Base-by-base conservation (phyloP, 2,797 vertebrate genomes). In the Peromyscus melanophrys region DNA sequence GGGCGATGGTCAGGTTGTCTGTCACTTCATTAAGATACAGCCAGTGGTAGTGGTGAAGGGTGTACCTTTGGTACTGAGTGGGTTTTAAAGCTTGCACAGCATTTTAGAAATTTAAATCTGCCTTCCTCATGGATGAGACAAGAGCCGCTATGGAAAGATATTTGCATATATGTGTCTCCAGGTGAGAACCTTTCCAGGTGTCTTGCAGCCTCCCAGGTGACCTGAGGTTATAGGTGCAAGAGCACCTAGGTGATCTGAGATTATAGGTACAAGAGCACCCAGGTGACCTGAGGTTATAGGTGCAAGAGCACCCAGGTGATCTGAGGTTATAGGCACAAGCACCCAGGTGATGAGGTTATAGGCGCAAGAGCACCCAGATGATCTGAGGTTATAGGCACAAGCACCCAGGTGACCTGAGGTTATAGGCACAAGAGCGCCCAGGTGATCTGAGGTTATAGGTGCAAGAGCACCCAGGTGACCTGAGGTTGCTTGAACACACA, bases 101-200 rank as follows among this genome's bases (percentile, higher is more conserved):
- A 46, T 87, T 82, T 92, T 75, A 71, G 91, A 77, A 92, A 73
- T 69, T 43, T 65, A 37, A 65, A 37, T 77, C 52, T 6, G 4
- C 37, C 2, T 17, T 12, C 49, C 2, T 6, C 12, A 11, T 81
- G 82, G n/a, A 13, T 4, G 69, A 84, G 65, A 82, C 16, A 59
- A 80, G 59, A 57, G 67, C 34, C 43, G n/a, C 25, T 43, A 1
- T 13, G 34, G 49, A 63, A 34, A 16, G 80, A 6, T 0, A 37
- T 73, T 14, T 34, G 67, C 14, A 2, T 13, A 25, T 10, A 29
- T 9, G 40, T 29, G 8, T 6, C 57, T 95, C 89, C 40, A 0
- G 0, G 4, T 12, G 63, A 87, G 91, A 63, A 67, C 52, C 77
- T 71, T 82, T 87, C 63, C 19, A 25, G 63, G 55, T 59, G 31